Evolutionary conservation across 2,113 vertebrate species (phyloP), one percentile per base, ranked within the genome.

Genomic region (Calyptommatus sinebrachiatus): DNA sequence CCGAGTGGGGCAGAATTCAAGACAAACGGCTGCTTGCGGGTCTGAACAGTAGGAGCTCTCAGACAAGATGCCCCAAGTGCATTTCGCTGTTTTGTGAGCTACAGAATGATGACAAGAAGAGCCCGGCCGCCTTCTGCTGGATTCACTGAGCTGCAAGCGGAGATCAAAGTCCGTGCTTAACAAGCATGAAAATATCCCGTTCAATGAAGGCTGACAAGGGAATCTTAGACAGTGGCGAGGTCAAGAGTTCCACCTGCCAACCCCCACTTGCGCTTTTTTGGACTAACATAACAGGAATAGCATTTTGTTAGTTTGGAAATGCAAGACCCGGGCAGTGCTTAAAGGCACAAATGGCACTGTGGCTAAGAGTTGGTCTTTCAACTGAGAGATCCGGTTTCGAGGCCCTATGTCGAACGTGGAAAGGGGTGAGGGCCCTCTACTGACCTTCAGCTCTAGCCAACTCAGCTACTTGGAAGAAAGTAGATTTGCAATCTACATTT

Each of bases 171-270:
- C 31, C 81, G 62, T 76, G 67, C 35, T 84, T 78, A 76, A 75
- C 78, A 82, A 85, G 83, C 82, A 79, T 82, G 84, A 60, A 88
- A 83, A 48, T 7, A 45, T 68, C 83, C 73, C 81, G 68, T 72
- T 5, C 68, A 87, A 70, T 45, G 41, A 69, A 76, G 78, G 76
- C 68, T 2, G 78, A 70, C 0, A 0, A 83, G 78, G 70, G 75
- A 71, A 71, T 65, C 76, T 62, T 71, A 71, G 7, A 66, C 73
- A 0, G 83, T 66, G 63, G 68, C 85, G 84, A 83, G 83, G 88
- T 81, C 84, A 41, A 70, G 87, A 76, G 24, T 66, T 77, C 68
- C 60, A 61, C 83, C 77, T 0, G 41, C 71, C 0, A 8, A 2
- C 3, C 0, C 0, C 2, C 24, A 0, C 71, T 75, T 12, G 57